Base-by-base conservation (phyloP, 92 coral and sea anemone genomes). In the Phymanthus crucifer region DNA sequence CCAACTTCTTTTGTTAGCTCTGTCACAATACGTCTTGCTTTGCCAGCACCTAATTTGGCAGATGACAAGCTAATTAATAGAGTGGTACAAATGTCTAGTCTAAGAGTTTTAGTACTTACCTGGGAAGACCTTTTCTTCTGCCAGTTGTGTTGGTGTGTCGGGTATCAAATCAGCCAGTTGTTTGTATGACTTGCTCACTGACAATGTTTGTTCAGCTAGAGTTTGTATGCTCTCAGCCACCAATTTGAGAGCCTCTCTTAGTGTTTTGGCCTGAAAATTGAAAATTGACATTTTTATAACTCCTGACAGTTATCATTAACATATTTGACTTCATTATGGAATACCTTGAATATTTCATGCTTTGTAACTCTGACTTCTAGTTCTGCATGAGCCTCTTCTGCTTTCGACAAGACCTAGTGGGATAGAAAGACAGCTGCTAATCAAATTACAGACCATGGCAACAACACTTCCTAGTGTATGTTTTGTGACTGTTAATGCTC, bases 261-360 rank as follows among this genome's bases (percentile, higher is more conserved):
- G 86, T 64, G 85, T 87, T 24, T 71, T 81, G 26, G 97, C 97
- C 97, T 92, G 72, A 26, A 32, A 46, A 66, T 16, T 10, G 47
- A 21, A 46, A 24, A 43, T n/a, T 64, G 0, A 16, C 9, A 3
- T 54, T 54, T 19, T 50, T 50, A 50, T 14, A 21, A 14, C 18
- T 19, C 45, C 10, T 38, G 0, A 5, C 0, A 38, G 10, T n/a
- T 38, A 3, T n/a, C n/a, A n/a, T n/a, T n/a, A 38, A 11, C 0
- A 38, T 38, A 10, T 38, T 38, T 4, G 43, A 38, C 5, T 10
- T 4, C 8, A 37, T 37, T 37, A 37, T 1, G 43, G 5, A 1
- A n/a, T 75, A 92, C 97, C 97, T 92, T 92, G 45, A 89, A 84
- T 37, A 92, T 92, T 80, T 92, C 97, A 80, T 90, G 97, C 43